phyloP scores from a whole-genome alignment of 2,888 invertebrate species.

The Lasioglossum lativentre region DNA sequence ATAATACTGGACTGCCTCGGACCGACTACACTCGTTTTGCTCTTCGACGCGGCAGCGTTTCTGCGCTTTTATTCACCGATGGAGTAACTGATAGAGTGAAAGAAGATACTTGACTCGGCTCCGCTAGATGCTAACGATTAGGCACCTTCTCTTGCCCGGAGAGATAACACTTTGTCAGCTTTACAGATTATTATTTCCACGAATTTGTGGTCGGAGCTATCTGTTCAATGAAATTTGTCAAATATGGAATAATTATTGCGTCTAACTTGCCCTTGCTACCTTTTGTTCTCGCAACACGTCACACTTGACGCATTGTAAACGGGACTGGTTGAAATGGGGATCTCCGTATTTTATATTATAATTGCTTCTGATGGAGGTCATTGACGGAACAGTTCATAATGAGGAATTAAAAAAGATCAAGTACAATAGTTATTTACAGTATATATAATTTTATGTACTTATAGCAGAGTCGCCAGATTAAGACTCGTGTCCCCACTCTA shows the following conservation, averaged over 20 bases:
- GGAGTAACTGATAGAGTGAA: conserved; percentile 1
- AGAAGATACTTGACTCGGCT: not conserved
- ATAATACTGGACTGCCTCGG: conserved; percentile 28
- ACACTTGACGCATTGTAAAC: not conserved
- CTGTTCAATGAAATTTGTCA: not conserved
- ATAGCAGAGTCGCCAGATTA: too few species aligned
- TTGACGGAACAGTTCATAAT: not conserved
- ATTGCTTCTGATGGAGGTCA: too few species aligned
- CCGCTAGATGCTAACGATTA: not conserved
- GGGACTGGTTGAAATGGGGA: not conserved
- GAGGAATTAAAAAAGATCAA: too few species aligned
- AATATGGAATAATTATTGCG: not conserved
- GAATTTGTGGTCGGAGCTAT: not conserved
- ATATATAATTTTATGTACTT: too few species aligned
- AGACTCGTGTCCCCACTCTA: too few species aligned
- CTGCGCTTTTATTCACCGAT: not conserved
- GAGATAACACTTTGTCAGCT: not conserved
- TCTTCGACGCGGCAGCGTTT: not conserved
- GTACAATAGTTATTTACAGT: too few species aligned
- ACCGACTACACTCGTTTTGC: not conserved
- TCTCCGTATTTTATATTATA: not conserved
- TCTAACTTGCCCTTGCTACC: not conserved
- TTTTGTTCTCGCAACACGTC: not conserved
- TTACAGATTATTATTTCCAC: not conserved
- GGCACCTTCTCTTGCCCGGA: not conserved